Percentiles rank a stretch among this genome's conserved stretches.
These are phyloP conservation scores for Anabas testudineus DNA, from an alignment of 2,797 vertebrate species.

Conservation along the genomic window DNA sequence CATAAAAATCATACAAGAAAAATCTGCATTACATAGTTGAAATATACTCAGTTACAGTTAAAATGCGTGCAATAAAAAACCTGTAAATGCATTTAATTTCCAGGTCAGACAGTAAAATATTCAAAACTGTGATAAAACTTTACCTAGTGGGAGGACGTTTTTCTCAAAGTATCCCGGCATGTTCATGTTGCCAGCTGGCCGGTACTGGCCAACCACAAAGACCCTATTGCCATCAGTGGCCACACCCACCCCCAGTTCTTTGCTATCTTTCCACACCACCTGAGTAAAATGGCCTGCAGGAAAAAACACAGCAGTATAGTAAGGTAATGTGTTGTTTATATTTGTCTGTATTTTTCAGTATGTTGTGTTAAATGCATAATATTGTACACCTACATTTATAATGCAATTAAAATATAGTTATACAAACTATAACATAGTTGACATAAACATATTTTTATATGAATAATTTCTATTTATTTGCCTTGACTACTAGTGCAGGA, in stretches of 20 bases:
- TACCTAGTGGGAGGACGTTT: constrained; percentile 74
- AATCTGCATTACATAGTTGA: too few species aligned
- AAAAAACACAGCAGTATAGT: not conserved
- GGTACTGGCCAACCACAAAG: constrained; percentile 80
- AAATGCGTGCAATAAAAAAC: too few species aligned
- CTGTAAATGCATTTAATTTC: too few species aligned
- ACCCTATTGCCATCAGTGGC: constrained; percentile 51
- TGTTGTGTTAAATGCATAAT: not conserved
- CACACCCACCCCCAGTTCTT: constrained; percentile 74
- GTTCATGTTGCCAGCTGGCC: constrained; percentile 71
- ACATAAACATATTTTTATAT: too few species aligned
- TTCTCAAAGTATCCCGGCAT: constrained; percentile 45
- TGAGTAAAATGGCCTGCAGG: constrained; percentile 82
- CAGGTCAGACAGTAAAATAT: too few species aligned
- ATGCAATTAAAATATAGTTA: not conserved
- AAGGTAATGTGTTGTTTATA: not conserved
- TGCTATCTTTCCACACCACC: constrained; percentile 79
- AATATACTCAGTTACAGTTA: too few species aligned
- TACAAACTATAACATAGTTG: too few species aligned
- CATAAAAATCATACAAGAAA: too few species aligned
- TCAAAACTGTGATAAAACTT: not conserved
- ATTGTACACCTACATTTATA: not conserved
- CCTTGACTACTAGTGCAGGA: too few species aligned
- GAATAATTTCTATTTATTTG: too few species aligned
- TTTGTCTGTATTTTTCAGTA: too few species aligned